phyloP scores from a whole-genome alignment of 2,888 invertebrate genomes.

The Oscheius sp. region DNA sequence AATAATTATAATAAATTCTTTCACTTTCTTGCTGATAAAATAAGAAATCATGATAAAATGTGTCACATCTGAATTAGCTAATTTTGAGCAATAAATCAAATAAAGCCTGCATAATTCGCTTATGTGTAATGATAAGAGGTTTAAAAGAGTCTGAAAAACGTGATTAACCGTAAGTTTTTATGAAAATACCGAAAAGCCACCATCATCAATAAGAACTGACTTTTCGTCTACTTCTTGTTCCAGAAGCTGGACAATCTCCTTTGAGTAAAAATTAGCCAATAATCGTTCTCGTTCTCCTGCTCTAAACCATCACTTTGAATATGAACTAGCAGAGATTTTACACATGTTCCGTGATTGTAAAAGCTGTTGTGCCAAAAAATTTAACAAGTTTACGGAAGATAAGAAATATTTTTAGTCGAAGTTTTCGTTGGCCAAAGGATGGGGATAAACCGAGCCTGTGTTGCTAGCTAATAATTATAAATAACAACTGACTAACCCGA shows the following conservation, averaged over 20 bases:
- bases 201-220: neutral
- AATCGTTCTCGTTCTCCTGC: neutral
- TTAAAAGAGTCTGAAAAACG: constrained; percentile 7
- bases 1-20: neutral
- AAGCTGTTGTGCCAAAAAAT: neutral
- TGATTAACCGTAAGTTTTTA: neutral
- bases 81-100: neutral
- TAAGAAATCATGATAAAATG: neutral
- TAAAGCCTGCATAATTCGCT: constrained; percentile 17
- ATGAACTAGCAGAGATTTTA: neutral
- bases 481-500: neutral
- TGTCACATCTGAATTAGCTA: neutral
- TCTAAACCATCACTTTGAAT: neutral
- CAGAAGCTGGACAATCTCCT: neutral
- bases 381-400: neutral
- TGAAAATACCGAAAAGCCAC: neutral
- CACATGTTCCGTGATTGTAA: neutral
- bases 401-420: neutral
- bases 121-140: constrained; percentile 1
- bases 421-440: neutral
- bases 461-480: neutral
- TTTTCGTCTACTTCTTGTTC: neutral
- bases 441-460: neutral
- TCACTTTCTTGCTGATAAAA: neutral
- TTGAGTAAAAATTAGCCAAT: constrained; percentile 13